These are phyloP conservation scores for human DNA, from an alignment of 2,113 vertebrate species.

Conservation along the genomic window GRCh38 chr2:27842501-27843000, in stretches of 20 bases:
- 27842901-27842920: conserved; percentile 60
- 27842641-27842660: not conserved
- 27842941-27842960: conserved; percentile 55
- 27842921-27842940: conserved; percentile 39
- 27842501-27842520: not conserved
- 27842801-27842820: not conserved
- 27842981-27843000: conserved; percentile 62
- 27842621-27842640: not conserved
- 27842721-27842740: too few species aligned
- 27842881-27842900: conserved; percentile 46
- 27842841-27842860: conserved; percentile 31
- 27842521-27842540: not conserved
- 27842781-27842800: not conserved
- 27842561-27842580: not conserved
- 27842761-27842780: too few species aligned
- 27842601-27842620: not conserved
- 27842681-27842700: too few species aligned
- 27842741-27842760: too few species aligned
- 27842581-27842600: not conserved
- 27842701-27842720: too few species aligned
- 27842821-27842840: conserved; percentile 10
- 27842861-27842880: conserved; percentile 33
- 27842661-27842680: too few species aligned
- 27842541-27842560: too few species aligned
- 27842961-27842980: conserved; percentile 57